Conservation (phyloP, 2,888 invertebrate species). For the Romanomermis culicivorax region DNA sequence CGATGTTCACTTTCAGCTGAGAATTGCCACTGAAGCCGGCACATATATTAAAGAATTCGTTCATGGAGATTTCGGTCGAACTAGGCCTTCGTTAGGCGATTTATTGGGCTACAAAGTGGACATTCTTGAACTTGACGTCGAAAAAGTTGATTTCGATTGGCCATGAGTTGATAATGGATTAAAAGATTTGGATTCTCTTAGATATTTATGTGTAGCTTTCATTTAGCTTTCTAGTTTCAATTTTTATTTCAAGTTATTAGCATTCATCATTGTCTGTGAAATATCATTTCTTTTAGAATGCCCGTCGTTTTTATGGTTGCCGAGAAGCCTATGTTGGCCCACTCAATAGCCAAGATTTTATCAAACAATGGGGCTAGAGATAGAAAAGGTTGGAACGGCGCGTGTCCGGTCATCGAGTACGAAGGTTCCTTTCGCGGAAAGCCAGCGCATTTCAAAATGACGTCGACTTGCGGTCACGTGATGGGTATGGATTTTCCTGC, state of each 20-base stretch:
- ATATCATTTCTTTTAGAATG: too few relatives aligned
- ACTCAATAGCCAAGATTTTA: conserved; percentile 72
- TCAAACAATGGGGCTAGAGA: conserved; percentile 58
- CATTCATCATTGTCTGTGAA: conserved; percentile 11
- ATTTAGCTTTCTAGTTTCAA: background rate
- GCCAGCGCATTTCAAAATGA: conserved; percentile 61
- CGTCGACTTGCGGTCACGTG: conserved; percentile 95
- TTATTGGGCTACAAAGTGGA: conserved; percentile 48
- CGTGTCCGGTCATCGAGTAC: conserved; percentile 88
- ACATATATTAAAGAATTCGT: conserved; percentile 85
- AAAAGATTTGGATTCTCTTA: background rate
- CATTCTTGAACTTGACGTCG: conserved; percentile 75
- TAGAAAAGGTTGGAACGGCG: conserved; percentile 59
- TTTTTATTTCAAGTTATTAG: background rate
- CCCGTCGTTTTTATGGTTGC: conserved; percentile 66
- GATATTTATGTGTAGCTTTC: background rate
- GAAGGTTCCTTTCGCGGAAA: conserved; percentile 49
- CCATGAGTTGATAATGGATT: too few relatives aligned
- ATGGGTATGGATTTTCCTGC: conserved; percentile 68
- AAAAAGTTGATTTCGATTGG: conserved; percentile 51
- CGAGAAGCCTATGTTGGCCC: conserved; percentile 92
- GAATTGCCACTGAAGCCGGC: conserved; percentile 20
- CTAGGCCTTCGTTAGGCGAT: conserved; percentile 49
- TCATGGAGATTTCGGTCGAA: conserved; percentile 81
- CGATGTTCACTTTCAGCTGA: conserved; percentile 16